Evolutionary conservation across 2,113 vertebrate species (phyloP).

Genomic region (Andinoacara biseriatus): DNA sequence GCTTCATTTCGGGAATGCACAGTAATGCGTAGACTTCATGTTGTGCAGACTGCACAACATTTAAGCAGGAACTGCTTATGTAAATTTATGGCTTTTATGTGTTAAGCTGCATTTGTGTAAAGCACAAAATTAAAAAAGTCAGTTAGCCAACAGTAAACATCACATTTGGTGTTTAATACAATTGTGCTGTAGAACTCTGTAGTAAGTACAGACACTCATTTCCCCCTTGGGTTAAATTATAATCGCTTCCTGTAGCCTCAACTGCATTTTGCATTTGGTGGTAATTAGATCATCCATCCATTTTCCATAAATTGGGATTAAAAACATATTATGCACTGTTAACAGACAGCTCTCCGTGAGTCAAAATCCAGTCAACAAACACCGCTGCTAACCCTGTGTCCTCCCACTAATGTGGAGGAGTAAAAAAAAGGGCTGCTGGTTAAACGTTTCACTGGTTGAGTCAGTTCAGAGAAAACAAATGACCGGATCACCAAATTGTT

Average conservation of each 20-base stretch:
- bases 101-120: not conserved
- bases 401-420: rapidly evolving
- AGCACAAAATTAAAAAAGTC: not conserved
- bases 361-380: not conserved
- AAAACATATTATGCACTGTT: not conserved
- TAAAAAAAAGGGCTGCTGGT: not conserved
- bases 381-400: not conserved
- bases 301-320: not conserved
- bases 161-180: no score
- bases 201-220: no score
- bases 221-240: no score
- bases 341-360: not conserved
- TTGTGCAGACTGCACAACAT: no score
- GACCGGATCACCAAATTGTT: not conserved
- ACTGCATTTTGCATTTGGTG: no score
- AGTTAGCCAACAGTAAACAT: rapidly evolving
- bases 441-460: not conserved
- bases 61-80: not conserved
- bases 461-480: not conserved
- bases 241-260: no score
- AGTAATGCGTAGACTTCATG: no score
- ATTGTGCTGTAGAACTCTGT: no score
- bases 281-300: no score
- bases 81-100: not conserved
- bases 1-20: no score